phyloP scores from a whole-genome alignment of 1,140 invertebrate genomes.

The Ostrea edulis region DNA sequence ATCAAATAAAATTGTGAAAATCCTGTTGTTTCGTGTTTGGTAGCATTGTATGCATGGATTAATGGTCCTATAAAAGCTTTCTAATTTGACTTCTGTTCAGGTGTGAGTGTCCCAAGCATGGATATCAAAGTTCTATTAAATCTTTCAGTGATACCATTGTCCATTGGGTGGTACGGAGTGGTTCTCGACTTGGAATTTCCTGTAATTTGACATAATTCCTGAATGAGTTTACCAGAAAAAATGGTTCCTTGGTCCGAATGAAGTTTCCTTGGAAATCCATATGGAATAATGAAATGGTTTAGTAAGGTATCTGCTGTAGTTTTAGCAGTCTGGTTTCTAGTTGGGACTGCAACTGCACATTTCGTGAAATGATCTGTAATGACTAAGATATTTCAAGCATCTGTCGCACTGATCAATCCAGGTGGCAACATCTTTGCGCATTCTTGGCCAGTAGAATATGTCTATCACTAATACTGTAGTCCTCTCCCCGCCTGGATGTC shows the following conservation, averaged over 20 bases:
- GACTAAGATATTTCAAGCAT: too few species aligned
- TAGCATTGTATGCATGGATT: constrained; percentile 54
- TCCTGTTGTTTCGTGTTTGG: constrained; percentile 51
- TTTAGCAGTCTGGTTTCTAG: constrained; percentile 55
- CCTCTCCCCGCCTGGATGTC: background rate
- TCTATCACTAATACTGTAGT: background rate
- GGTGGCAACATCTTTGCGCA: background rate
- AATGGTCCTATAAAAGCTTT: constrained; percentile 47
- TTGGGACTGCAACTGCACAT: constrained; percentile 46
- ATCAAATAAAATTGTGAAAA: constrained; percentile 51
- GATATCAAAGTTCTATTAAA: constrained; percentile 53
- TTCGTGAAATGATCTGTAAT: too few species aligned
- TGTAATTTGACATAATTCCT: too few species aligned
- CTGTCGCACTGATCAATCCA: constrained; percentile 9
- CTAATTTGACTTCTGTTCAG: constrained; percentile 49
- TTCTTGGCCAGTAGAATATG: constrained; percentile 18
- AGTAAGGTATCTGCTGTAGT: constrained; percentile 38
- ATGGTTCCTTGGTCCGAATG: constrained; percentile 52
- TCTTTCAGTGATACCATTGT: constrained; percentile 20
- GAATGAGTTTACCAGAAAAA: constrained; percentile 46
- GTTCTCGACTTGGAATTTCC: too few species aligned
- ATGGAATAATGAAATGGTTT: constrained; percentile 41
- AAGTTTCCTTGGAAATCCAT: constrained; percentile 48
- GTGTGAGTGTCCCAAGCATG: constrained; percentile 54
- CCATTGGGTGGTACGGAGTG: too few species aligned